Percentiles rank a stretch among this genome's conserved stretches.
These are phyloP conservation scores for Nasonia vitripennis DNA, from an alignment of 1,140 invertebrate species.

Conservation along the genomic window DNA sequence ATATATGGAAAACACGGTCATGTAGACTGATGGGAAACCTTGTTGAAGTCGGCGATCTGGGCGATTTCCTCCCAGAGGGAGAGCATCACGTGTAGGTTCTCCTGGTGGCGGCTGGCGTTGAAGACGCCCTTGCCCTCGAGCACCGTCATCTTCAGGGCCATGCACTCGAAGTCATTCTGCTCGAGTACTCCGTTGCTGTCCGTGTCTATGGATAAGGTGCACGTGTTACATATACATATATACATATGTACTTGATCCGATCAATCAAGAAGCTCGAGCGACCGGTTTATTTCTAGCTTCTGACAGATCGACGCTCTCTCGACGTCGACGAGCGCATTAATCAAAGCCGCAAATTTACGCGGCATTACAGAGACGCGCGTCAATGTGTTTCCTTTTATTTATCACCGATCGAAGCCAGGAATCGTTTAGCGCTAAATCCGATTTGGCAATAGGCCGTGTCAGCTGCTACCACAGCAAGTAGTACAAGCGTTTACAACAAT, in stretches of 20 bases:
- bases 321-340: no score
- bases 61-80: conserved; percentile 90
- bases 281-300: background rate
- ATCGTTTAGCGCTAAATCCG: background rate
- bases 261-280: background rate
- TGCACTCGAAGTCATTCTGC: conserved; percentile 87
- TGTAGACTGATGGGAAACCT: no score
- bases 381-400: background rate
- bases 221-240: no score
- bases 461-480: background rate
- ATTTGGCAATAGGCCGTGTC: background rate
- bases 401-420: background rate
- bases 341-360: no score
- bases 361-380: no score
- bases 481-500: background rate
- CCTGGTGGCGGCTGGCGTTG: conserved; percentile 80
- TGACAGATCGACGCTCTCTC: no score
- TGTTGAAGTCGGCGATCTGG: conserved; percentile 88
- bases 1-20: no score
- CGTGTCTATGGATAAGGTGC: conserved; percentile 77
- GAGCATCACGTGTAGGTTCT: conserved; percentile 87
- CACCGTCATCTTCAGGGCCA: conserved; percentile 86
- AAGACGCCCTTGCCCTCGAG: conserved; percentile 89
- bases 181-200: conserved; percentile 89
- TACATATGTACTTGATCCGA: no score